Conservation (phyloP, 2,113 vertebrate species). For the Dipodomys merriami region DNA sequence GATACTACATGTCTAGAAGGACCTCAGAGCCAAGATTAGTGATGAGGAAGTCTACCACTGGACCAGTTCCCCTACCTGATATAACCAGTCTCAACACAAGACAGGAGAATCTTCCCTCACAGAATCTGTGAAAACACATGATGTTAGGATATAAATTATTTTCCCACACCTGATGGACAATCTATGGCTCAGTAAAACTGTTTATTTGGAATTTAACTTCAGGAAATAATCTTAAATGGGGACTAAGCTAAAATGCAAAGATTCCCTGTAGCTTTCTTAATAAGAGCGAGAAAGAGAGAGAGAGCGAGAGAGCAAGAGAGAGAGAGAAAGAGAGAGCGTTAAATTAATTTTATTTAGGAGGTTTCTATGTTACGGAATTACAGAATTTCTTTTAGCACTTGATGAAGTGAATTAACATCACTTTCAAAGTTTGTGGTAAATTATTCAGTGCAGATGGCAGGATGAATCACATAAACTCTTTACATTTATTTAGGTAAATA, state of each 20-base stretch:
- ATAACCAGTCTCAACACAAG: background rate
- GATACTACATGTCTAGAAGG: background rate
- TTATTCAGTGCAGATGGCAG: background rate
- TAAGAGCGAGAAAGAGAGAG: background rate
- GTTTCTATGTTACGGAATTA: background rate
- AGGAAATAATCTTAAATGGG: background rate
- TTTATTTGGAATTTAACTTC: background rate
- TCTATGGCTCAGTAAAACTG: background rate
- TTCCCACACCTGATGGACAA: background rate
- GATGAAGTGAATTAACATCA: background rate
- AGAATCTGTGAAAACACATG: background rate
- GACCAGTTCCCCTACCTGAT: background rate
- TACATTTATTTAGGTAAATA: background rate
- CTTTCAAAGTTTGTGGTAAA: background rate
- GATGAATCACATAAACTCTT: background rate
- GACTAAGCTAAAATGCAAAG: background rate
- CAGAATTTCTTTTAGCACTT: background rate
- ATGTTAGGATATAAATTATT: background rate
- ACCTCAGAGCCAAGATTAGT: background rate
- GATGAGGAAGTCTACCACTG: background rate
- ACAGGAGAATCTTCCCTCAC: background rate
- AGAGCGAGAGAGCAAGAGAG: background rate
- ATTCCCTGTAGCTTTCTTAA: background rate
- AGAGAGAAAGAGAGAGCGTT: background rate
- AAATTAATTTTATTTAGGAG: background rate